Evolutionary conservation across 2,113 vertebrate genomes (phyloP).

Genomic region (Halichoerus grypus): DNA sequence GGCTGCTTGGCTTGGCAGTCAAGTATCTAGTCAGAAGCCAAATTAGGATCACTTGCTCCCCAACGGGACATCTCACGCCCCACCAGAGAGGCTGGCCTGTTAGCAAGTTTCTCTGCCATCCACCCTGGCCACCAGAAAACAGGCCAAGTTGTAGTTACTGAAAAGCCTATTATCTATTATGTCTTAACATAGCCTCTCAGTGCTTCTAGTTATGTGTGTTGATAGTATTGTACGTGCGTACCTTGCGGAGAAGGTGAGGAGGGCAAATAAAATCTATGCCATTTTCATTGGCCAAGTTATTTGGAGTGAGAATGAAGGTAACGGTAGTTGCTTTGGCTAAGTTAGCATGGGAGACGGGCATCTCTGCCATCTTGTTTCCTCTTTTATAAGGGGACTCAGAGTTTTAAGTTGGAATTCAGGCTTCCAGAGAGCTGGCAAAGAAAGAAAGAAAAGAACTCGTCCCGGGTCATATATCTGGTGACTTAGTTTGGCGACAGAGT

Average conservation of each 20-base stretch:
- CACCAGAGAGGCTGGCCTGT: slow-evolving; percentile 38
- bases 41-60: slow-evolving; percentile 57
- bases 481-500: background rate
- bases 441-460: background rate
- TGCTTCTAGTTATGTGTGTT: background rate
- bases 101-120: slow-evolving; percentile 44
- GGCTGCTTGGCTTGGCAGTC: slow-evolving; percentile 62
- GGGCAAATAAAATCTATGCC: background rate
- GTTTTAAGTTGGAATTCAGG: background rate
- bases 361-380: background rate
- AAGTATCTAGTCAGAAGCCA: slow-evolving; percentile 64
- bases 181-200: background rate
- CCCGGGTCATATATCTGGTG: background rate
- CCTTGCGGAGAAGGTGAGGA: background rate
- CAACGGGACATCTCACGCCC: slow-evolving; percentile 10
- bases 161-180: slow-evolving; percentile 34
- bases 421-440: background rate
- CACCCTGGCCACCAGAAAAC: background rate
- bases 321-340: background rate
- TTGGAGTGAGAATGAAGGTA: background rate
- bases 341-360: background rate
- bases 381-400: background rate
- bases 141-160: slow-evolving; percentile 38
- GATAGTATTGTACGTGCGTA: background rate
- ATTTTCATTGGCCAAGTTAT: background rate